Percentiles rank a stretch among this genome's conserved stretches.
These are phyloP conservation scores for Pseudomyrmex flavicornis DNA, from an alignment of 1,140 invertebrate species.

Conservation along the genomic window DNA sequence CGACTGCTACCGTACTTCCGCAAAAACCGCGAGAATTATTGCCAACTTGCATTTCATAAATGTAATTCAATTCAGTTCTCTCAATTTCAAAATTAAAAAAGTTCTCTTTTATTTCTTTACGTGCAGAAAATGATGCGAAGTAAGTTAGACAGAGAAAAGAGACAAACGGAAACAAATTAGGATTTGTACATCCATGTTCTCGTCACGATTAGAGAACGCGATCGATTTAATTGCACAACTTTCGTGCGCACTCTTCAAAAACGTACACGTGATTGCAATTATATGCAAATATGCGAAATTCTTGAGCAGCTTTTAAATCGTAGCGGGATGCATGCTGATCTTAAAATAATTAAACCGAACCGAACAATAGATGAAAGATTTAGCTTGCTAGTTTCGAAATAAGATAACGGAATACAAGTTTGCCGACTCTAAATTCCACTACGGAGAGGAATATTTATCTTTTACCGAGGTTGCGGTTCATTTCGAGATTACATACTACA, in stretches of 20 bases:
- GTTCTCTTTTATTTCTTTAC: background rate
- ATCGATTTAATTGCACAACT: slow-evolving; percentile 55
- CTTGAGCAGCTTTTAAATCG: slow-evolving; percentile 26
- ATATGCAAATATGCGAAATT: slow-evolving; percentile 37
- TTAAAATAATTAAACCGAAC: slow-evolving; percentile 40
- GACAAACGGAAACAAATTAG: slow-evolving; percentile 27
- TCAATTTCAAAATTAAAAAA: background rate
- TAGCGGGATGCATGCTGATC: slow-evolving; percentile 8
- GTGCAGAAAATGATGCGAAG: background rate
- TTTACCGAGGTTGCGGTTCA: background rate
- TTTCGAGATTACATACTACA: background rate
- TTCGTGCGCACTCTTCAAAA: slow-evolving; percentile 2
- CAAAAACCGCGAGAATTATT: slow-evolving; percentile 8
- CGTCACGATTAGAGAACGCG: slow-evolving; percentile 37
- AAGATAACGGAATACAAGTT: slow-evolving; percentile 34
- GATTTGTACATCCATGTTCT: slow-evolving; percentile 18
- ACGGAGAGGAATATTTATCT: background rate
- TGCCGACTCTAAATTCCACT: background rate
- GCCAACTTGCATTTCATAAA: slow-evolving; percentile 11
- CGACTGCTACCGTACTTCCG: background rate
- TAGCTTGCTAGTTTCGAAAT: slow-evolving; percentile 15
- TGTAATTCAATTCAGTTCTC: background rate
- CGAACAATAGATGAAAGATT: slow-evolving; percentile 38
- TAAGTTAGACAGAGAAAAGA: too few relatives aligned
- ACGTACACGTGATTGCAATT: slow-evolving; percentile 27